These are phyloP conservation scores for Penaeus vannamei DNA, from an alignment of 1,140 invertebrate genomes.

Conservation along the genomic window DNA sequence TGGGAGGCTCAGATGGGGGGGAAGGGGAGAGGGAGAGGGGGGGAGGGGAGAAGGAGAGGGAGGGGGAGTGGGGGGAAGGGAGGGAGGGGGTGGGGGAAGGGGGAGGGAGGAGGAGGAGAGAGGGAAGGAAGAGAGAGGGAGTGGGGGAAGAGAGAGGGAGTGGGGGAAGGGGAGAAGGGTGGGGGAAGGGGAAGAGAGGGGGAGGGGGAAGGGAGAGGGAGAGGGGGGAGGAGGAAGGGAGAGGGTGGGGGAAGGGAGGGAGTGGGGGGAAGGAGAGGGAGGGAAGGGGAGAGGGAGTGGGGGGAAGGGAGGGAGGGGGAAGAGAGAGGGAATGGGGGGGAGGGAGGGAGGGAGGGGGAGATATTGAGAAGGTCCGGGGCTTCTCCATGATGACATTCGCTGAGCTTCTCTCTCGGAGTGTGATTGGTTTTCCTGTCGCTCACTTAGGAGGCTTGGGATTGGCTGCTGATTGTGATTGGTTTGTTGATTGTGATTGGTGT, in stretches of 20 bases:
- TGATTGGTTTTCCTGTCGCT: too few species aligned
- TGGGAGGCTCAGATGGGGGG: neutral
- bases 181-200: neutral
- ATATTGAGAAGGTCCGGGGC: too few species aligned
- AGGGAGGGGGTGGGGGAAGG: neutral
- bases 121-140: neutral
- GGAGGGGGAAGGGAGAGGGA: neutral
- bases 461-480: too few species aligned
- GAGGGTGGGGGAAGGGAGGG: neutral
- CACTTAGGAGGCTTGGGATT: too few species aligned
- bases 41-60: neutral
- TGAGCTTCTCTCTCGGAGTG: too few species aligned
- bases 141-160: too few species aligned
- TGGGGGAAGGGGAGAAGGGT: neutral
- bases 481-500: too few species aligned
- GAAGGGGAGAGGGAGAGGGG: neutral
- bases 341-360: neutral
- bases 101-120: conserved; percentile 4
- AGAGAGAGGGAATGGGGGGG: neutral
- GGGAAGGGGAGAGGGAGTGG: neutral
- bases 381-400: too few species aligned
- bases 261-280: neutral
- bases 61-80: too few species aligned
- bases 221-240: neutral
- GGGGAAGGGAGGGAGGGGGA: neutral